Percentiles rank a stretch among this genome's conserved stretches.
Evolutionary conservation across 2,797 vertebrate species (phyloP).

Genomic region (Acomys russatus): DNA sequence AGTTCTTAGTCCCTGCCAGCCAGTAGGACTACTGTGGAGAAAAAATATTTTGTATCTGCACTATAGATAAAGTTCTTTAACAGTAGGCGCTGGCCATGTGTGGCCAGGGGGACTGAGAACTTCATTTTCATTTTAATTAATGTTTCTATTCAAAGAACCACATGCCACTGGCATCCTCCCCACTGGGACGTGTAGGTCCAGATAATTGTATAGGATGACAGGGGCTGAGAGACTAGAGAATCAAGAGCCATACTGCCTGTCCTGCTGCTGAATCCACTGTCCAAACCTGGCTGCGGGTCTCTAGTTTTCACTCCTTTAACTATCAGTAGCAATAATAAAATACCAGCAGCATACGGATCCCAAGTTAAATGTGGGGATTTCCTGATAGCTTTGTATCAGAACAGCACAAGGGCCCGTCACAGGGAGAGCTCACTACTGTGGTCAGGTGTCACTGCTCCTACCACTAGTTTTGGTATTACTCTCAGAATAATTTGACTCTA

Average conservation of each 20-base stretch:
- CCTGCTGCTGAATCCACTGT: neutral
- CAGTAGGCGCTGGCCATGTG: neutral
- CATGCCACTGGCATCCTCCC: neutral
- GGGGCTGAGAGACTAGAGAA: neutral
- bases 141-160: constrained; percentile 36
- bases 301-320: neutral
- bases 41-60: neutral
- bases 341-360: neutral
- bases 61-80: neutral
- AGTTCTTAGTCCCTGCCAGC: neutral
- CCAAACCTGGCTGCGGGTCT: neutral
- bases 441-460: neutral
- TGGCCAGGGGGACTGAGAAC: neutral
- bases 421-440: neutral
- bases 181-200: neutral
- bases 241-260: neutral
- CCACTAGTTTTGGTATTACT: neutral
- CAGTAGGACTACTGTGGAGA: neutral
- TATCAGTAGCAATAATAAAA: neutral
- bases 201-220: neutral
- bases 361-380: neutral
- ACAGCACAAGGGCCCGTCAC: neutral
- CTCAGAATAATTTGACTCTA: constrained; percentile 28
- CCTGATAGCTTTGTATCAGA: neutral
- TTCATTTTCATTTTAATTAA: constrained; percentile 48